These are phyloP conservation scores for Heterohyrax brucei DNA, from an alignment of 2,797 vertebrate genomes.

Conservation along the genomic window DNA sequence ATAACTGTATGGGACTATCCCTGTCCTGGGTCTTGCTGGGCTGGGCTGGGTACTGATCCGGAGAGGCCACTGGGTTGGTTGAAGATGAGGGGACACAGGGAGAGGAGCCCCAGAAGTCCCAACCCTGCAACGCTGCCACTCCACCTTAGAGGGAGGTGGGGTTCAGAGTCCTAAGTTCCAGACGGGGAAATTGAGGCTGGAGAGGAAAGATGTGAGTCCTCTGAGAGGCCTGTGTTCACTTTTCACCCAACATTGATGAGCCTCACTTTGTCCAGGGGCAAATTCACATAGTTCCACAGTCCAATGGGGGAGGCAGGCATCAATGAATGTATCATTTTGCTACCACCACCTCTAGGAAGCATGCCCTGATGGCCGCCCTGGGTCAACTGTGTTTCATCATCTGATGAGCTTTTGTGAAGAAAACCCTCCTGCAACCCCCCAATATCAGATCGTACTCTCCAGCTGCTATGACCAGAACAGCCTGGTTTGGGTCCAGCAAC, in stretches of 20 bases:
- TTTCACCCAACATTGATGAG: not conserved
- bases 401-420: not conserved
- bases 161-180: not conserved
- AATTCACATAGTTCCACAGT: not conserved
- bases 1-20: not conserved
- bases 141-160: not conserved
- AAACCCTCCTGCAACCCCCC: not conserved
- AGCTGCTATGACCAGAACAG: too few species aligned
- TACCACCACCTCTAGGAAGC: not conserved
- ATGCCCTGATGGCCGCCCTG: not conserved
- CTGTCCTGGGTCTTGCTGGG: rapidly evolving
- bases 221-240: not conserved
- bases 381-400: rapidly evolving
- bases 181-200: not conserved
- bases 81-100: not conserved
- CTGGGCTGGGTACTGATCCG: not conserved
- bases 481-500: too few species aligned
- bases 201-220: not conserved
- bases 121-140: too few species aligned
- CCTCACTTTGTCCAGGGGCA: too few species aligned
- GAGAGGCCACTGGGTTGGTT: not conserved
- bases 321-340: not conserved
- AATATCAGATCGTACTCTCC: not conserved
- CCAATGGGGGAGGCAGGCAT: not conserved
- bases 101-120: not conserved